These are phyloP conservation scores for Spondyliosoma cantharus DNA, from an alignment of 2,797 vertebrate species.

Conservation along the genomic window DNA sequence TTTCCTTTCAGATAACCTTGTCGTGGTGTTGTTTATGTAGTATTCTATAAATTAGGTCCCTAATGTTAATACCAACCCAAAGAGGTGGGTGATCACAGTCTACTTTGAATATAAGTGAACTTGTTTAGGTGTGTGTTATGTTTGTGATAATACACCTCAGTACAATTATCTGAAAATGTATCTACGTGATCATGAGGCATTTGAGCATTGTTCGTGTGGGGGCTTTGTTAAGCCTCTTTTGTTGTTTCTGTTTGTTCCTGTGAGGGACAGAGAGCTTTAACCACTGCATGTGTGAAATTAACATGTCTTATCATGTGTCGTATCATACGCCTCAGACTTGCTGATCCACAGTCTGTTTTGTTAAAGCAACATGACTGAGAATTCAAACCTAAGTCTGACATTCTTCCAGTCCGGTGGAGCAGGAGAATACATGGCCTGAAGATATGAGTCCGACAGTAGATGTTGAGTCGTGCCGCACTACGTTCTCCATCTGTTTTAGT, in stretches of 20 bases:
- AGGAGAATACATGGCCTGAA: constrained; percentile 71
- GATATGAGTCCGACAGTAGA: constrained; percentile 74
- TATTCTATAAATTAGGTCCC: neutral
- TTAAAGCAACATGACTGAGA: constrained; percentile 70
- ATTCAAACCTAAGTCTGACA: constrained; percentile 71
- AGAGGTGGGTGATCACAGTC: neutral
- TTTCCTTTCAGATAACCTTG: neutral
- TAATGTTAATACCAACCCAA: neutral
- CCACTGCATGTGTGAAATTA: constrained; percentile 31
- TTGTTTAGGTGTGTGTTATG: constrained; percentile 45
- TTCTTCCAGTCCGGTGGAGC: constrained; percentile 70
- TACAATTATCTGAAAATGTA: neutral
- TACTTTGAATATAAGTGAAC: constrained; percentile 66
- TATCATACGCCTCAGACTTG: constrained; percentile 45
- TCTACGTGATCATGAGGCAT: neutral
- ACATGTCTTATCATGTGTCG: constrained; percentile 58
- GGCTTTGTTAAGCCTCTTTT: constrained; percentile 12
- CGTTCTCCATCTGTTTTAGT: constrained; percentile 85
- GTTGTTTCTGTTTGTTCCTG: neutral
- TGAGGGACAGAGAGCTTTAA: constrained; percentile 12
- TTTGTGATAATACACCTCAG: neutral
- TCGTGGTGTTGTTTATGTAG: neutral
- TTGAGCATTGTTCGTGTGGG: neutral
- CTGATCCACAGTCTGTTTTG: constrained; percentile 57
- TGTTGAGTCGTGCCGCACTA: constrained; percentile 69